Conservation (phyloP, 2,113 vertebrate genomes). For the Syngnathus scovelli region DNA sequence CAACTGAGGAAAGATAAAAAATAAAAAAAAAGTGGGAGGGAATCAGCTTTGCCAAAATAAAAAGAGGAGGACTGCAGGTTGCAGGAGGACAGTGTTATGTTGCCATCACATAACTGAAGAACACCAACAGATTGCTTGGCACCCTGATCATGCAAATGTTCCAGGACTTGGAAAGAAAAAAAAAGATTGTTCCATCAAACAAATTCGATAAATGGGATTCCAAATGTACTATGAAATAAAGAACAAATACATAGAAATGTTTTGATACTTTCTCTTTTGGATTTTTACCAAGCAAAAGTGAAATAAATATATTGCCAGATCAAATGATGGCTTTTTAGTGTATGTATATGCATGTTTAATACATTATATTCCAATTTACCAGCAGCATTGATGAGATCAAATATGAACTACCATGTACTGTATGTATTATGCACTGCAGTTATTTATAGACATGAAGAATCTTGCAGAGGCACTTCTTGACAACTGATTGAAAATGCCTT, state of each 20-base stretch:
- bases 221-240: constrained; percentile 45
- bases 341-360: background rate
- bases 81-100: constrained; percentile 34
- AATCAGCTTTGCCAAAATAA: constrained; percentile 18
- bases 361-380: background rate
- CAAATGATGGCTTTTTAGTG: background rate
- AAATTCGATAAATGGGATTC: constrained; percentile 45
- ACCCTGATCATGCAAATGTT: constrained; percentile 35
- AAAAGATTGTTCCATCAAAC: constrained; percentile 26
- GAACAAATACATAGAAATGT: constrained; percentile 28
- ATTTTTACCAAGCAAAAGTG: background rate
- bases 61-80: constrained; percentile 27
- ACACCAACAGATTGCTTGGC: constrained; percentile 59
- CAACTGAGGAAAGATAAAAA: constrained; percentile 5
- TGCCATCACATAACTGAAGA: constrained; percentile 46
- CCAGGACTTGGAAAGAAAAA: constrained; percentile 40
- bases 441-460: background rate
- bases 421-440: background rate
- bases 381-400: background rate
- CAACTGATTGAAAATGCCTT: background rate
- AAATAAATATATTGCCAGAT: background rate
- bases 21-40: background rate
- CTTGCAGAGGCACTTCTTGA: background rate
- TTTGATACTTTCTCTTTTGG: background rate
- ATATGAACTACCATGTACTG: background rate